Evolutionary conservation across 2,797 vertebrate genomes (phyloP), one percentile per base, ranked within the genome.

Genomic region (Cichlasoma orientale): DNA sequence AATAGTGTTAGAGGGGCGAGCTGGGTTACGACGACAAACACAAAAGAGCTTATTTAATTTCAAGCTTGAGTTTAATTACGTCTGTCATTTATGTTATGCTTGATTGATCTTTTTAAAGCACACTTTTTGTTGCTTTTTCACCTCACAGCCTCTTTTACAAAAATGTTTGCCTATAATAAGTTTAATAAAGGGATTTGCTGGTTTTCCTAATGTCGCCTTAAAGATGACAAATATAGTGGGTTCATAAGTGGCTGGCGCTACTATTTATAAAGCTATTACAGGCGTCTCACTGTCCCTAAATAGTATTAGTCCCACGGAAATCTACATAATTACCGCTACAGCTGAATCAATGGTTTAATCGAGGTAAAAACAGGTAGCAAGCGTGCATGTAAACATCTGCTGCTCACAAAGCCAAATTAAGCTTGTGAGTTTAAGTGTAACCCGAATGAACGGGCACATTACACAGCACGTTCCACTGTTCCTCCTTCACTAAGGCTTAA

Each of bases 341-440:
- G 57, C 4, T 74, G 57, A 79, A 83, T 77, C 8, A 70, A 52
- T 25, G 38, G 27, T 23, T 68, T 54, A 77, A 78, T 83, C 36
- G 58, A 31, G 5, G 4, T 25, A 47, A 74, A 74, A 81, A 72
- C 1, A 74, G 52, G 56, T 55, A 18, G 70, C 70, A 33, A 70
- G n/a, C 23, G 29, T 56, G 59, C 71, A 77, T 56, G 54, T 74
- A 59, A 80, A 78, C 56, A 68, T 52, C 63, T 47, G 53, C n/a
- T 54, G 33, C 41, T 70, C 7, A 50, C 56, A 68, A 70, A 63
- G 53, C 27, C 56, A 72, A 77, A 82, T 63, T 33, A 70, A 74
- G 54, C 33, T 56, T 54, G 41, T 6, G 11, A 55, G 29, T 31
- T 25, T 5, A 55, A 18, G 19, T 31, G 23, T 38, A 41, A 57